phyloP scores from a whole-genome alignment of 2,113 vertebrate genomes.

The Scortum barcoo region DNA sequence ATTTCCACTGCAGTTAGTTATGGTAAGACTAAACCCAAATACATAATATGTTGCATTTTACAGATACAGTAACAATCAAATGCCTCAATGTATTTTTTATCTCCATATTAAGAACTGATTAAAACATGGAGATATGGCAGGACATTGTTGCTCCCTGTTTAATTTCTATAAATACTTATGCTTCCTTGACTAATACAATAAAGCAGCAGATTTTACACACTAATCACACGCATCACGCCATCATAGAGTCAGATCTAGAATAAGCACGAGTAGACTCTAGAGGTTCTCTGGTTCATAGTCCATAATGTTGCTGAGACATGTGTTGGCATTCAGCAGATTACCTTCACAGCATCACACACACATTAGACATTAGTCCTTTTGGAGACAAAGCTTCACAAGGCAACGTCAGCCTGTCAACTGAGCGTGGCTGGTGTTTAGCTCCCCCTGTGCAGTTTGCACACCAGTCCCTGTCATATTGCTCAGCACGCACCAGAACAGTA shows the following conservation, averaged over 20 bases:
- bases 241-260: conserved; percentile 19
- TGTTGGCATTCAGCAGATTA: conserved; percentile 45
- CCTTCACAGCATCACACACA: conserved; percentile 26
- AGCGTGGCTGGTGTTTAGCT: conserved; percentile 57
- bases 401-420: conserved; percentile 30
- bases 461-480: conserved; percentile 38
- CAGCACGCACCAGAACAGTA: conserved; percentile 20
- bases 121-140: not conserved
- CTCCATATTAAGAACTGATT: not conserved
- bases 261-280: not conserved
- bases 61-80: not conserved
- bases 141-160: not conserved
- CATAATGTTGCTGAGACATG: conserved; percentile 28
- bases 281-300: conserved; percentile 23
- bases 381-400: conserved; percentile 23
- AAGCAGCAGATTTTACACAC: conserved; percentile 29
- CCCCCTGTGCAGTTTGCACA: conserved; percentile 37
- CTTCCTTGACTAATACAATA: not conserved
- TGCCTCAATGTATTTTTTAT: not conserved
- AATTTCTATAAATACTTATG: not conserved
- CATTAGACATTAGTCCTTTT: conserved; percentile 44
- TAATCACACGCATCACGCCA: conserved; percentile 7
- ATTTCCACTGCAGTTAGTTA: conserved; percentile 9
- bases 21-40: not conserved
- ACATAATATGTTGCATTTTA: not conserved